Conservation (phyloP, 2,113 vertebrate genomes). For the Symphodus melops region DNA sequence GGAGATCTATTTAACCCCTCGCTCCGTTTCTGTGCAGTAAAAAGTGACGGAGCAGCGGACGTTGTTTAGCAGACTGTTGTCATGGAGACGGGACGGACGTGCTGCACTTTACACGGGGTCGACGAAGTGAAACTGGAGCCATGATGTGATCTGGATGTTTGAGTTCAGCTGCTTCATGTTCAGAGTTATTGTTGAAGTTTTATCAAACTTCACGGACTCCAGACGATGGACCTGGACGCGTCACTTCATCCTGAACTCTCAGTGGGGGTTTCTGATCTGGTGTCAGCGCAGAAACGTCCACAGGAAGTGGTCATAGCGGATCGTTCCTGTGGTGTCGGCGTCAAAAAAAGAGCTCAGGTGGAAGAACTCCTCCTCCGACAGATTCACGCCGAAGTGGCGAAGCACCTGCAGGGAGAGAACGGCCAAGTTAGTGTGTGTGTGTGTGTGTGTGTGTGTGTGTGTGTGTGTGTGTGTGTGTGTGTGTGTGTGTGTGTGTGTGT, state of each 20-base stretch:
- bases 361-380: slow-evolving; percentile 83
- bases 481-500: slow-evolving; percentile 3
- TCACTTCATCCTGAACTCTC: no score
- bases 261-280: neutral
- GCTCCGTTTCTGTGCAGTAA: no score
- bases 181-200: no score
- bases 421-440: neutral
- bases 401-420: slow-evolving; percentile 76
- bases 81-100: no score
- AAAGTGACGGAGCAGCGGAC: no score
- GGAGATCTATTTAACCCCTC: no score
- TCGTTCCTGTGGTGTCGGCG: slow-evolving; percentile 78
- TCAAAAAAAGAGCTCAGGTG: slow-evolving; percentile 83
- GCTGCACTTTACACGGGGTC: no score
- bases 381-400: slow-evolving; percentile 69
- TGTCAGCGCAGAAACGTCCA: slow-evolving; percentile 81
- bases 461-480: no score
- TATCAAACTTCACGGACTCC: no score
- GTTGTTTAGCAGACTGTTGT: no score
- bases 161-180: no score
- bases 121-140: neutral
- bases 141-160: neutral
- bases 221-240: neutral
- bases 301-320: slow-evolving; percentile 86
- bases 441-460: neutral